These are phyloP conservation scores for Neomorphus geoffroyi DNA, from an alignment of 2,797 vertebrate species.

Conservation along the genomic window DNA sequence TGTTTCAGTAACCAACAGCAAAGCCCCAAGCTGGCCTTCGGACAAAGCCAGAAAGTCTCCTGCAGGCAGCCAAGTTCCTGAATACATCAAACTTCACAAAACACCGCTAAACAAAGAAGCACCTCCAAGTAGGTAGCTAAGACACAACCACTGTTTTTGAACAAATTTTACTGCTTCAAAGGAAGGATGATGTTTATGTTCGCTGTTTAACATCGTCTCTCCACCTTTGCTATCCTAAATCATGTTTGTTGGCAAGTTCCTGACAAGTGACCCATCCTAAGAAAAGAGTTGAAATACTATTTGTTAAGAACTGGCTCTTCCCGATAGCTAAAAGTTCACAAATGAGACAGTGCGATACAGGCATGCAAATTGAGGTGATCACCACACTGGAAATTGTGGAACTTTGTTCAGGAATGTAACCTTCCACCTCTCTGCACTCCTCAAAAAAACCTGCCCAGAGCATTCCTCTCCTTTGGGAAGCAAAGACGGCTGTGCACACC, in stretches of 20 bases:
- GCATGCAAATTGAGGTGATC: background rate
- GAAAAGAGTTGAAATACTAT: background rate
- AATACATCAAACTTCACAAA: background rate
- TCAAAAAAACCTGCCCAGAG: background rate
- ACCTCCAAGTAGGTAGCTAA: background rate
- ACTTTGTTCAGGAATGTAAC: background rate
- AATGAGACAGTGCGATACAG: background rate
- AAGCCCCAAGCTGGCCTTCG: accelerated
- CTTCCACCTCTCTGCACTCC: background rate
- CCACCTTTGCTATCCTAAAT: background rate
- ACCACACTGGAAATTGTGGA: background rate
- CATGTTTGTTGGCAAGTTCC: background rate
- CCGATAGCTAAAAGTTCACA: background rate
- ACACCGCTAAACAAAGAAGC: background rate
- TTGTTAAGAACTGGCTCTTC: background rate
- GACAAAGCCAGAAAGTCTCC: background rate
- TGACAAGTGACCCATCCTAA: background rate
- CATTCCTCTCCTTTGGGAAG: background rate
- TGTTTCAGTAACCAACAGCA: background rate
- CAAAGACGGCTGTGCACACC: background rate
- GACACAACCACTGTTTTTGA: background rate
- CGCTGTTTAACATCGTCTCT: background rate
- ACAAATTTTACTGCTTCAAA: background rate
- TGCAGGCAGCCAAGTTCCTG: background rate
- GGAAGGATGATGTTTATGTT: background rate